These are phyloP conservation scores for Lagopus leucura DNA, from an alignment of 2,113 vertebrate genomes.

Conservation along the genomic window DNA sequence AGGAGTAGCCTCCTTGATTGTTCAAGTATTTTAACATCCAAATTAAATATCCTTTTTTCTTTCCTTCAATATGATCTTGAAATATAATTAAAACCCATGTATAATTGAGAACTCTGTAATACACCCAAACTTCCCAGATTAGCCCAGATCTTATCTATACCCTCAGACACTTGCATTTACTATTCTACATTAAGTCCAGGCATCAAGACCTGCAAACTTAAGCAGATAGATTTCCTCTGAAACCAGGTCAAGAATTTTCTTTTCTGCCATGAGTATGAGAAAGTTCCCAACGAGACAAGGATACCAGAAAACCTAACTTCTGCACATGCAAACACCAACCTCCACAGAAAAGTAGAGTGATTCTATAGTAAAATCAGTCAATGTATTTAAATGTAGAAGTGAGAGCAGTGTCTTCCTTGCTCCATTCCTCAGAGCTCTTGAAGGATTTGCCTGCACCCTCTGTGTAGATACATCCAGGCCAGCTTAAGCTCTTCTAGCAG, in stretches of 20 bases:
- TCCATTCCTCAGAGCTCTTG: background rate
- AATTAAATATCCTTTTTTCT: background rate
- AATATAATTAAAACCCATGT: background rate
- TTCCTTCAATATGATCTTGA: background rate
- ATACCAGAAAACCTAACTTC: background rate
- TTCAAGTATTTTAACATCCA: background rate
- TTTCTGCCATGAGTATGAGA: background rate
- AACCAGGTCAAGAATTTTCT: background rate
- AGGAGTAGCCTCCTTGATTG: background rate
- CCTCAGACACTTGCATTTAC: background rate
- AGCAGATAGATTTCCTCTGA: background rate
- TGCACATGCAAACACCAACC: background rate
- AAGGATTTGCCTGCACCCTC: background rate
- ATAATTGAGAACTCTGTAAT: background rate
- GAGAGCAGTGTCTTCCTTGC: background rate
- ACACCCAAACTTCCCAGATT: background rate
- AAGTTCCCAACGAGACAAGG: background rate
- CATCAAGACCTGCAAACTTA: background rate
- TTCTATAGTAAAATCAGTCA: background rate
- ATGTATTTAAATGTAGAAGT: background rate
- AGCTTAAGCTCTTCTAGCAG: background rate
- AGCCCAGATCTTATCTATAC: background rate
- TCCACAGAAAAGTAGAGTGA: background rate
- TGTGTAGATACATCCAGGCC: background rate
- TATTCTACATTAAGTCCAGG: background rate